phyloP scores from a whole-genome alignment of 2,888 invertebrate genomes.

The Parascotia fuliginaria region DNA sequence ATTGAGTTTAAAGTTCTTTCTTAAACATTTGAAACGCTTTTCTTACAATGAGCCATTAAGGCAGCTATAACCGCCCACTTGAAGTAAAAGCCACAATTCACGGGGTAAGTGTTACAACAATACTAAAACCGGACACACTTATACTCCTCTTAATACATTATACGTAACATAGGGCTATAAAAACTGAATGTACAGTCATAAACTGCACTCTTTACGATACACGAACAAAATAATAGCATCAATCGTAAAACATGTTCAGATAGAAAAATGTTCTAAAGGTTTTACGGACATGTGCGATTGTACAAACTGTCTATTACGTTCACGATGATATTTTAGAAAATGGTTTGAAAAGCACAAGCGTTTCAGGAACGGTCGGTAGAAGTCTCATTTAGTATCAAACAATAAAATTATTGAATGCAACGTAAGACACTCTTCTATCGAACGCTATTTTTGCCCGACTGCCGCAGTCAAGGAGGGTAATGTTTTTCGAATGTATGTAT shows the following conservation, averaged over 20 bases:
- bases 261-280: slow-evolving; percentile 42
- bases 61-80: slow-evolving; percentile 1
- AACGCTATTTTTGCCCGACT: too few relatives aligned
- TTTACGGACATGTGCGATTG: slow-evolving; percentile 24
- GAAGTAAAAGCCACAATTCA: slow-evolving; percentile 13
- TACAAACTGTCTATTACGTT: background rate
- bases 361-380: too few relatives aligned
- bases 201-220: slow-evolving; percentile 57
- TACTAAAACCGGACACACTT: slow-evolving; percentile 33
- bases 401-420: too few relatives aligned
- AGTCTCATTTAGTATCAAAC: too few relatives aligned
- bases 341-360: too few relatives aligned
- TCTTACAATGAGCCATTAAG: background rate
- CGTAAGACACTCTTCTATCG: too few relatives aligned
- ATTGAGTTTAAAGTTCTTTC: too few relatives aligned
- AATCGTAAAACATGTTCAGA: slow-evolving; percentile 53
- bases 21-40: too few relatives aligned
- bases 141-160: slow-evolving; percentile 40
- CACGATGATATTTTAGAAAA: too few relatives aligned
- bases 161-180: slow-evolving; percentile 45
- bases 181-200: slow-evolving; percentile 50
- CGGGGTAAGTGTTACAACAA: slow-evolving; percentile 26
- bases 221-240: slow-evolving; percentile 53
- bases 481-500: too few relatives aligned
- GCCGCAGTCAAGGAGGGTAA: too few relatives aligned